A percentile compares a stretch with the other conserved stretches of the same genome.
These are phyloP conservation scores for Actinia tenebrosa DNA, from an alignment of 64 coral and sea anemone species.

Conservation along the genomic window DNA sequence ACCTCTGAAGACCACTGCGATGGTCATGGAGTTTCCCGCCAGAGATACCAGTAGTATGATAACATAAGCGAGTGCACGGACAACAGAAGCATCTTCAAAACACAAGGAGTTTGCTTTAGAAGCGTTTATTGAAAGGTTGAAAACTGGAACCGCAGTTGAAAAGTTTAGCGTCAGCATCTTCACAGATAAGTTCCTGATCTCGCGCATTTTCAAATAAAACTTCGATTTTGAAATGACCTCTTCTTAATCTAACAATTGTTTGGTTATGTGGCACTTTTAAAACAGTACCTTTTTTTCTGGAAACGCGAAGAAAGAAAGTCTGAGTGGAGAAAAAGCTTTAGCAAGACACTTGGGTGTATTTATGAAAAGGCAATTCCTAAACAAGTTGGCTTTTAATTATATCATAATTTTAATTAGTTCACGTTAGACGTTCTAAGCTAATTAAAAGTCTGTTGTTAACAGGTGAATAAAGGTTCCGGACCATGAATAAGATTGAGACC, in stretches of 20 bases:
- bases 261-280: background rate
- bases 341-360: no score
- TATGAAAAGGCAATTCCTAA: no score
- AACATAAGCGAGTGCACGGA: background rate
- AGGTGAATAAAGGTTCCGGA: no score
- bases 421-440: no score
- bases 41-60: background rate
- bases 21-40: constrained; percentile 3
- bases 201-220: background rate
- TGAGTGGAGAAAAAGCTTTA: no score
- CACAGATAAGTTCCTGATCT: background rate
- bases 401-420: no score
- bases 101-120: background rate
- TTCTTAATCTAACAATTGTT: background rate
- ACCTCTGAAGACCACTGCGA: background rate
- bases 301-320: no score
- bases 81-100: background rate
- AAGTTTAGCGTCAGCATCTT: background rate
- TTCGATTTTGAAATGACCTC: background rate
- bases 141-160: background rate
- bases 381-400: no score
- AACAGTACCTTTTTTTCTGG: no score
- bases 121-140: background rate
- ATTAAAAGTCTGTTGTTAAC: no score
- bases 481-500: no score